phyloP scores from a whole-genome alignment of 1,140 invertebrate genomes.

The Aphaenogaster rudis region DNA sequence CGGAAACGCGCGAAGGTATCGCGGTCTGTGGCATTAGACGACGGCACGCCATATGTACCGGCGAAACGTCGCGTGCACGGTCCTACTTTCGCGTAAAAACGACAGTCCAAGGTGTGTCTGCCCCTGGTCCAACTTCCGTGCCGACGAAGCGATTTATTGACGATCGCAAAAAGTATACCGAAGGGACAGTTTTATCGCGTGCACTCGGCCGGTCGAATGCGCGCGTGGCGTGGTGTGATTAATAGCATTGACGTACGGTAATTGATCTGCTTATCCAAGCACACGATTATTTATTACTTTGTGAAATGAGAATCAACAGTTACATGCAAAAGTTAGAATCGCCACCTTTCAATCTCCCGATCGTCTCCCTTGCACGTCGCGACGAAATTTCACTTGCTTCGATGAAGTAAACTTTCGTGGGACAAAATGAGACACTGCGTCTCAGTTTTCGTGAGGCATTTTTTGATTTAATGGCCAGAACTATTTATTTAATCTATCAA shows the following conservation, averaged over 20 bases:
- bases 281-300: slow-evolving; percentile 27
- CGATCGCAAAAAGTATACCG: slow-evolving; percentile 6
- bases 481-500: too few relatives aligned
- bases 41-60: neutral
- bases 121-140: slow-evolving; percentile 36
- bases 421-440: too few relatives aligned
- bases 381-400: neutral
- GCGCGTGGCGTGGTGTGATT: neutral
- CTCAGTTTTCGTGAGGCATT: too few relatives aligned
- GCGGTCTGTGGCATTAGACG: slow-evolving; percentile 36
- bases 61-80: slow-evolving; percentile 30
- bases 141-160: slow-evolving; percentile 40
- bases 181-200: neutral
- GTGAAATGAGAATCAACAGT: neutral
- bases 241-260: slow-evolving; percentile 2
- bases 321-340: neutral
- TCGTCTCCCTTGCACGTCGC: neutral
- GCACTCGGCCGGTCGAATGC: neutral
- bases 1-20: neutral
- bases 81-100: slow-evolving; percentile 9
- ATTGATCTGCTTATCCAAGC: slow-evolving; percentile 21
- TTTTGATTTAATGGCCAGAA: too few relatives aligned
- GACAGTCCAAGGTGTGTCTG: slow-evolving; percentile 11
- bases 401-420: neutral
- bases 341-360: neutral